A percentile compares a stretch with the other conserved stretches of the same genome.
Conservation (phyloP, 2,113 vertebrate genomes). For the Glareola pratincola region DNA sequence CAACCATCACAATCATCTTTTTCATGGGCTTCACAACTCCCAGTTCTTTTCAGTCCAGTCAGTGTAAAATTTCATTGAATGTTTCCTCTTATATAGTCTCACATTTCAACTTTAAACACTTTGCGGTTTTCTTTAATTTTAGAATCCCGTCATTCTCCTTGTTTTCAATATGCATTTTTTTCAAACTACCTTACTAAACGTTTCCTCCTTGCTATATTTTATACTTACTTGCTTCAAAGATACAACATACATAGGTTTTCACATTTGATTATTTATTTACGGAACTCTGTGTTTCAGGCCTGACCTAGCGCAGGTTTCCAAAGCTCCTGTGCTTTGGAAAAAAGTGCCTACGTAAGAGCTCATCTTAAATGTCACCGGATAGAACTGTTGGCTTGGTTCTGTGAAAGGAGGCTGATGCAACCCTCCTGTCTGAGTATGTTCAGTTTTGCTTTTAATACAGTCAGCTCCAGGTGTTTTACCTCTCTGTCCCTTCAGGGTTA, state of each 20-base stretch:
- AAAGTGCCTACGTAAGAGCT: not conserved
- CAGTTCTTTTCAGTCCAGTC: not conserved
- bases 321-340: not conserved
- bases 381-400: not conserved
- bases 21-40: not conserved
- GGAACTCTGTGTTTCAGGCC: not conserved
- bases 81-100: not conserved
- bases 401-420: not conserved
- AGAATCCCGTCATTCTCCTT: not conserved
- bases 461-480: not conserved
- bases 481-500: not conserved
- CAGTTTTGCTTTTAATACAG: not conserved
- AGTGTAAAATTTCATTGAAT: not conserved
- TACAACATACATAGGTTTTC: not conserved
- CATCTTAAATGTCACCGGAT: not conserved
- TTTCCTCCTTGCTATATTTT: not conserved
- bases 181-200: not conserved
- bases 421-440: not conserved
- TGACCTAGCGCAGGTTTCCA: not conserved
- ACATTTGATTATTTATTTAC: not conserved
- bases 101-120: not conserved
- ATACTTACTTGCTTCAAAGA: not conserved
- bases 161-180: not conserved
- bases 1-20: not conserved
- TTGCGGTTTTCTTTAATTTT: not conserved